A percentile compares a stretch with the other conserved stretches of the same genome.
phyloP scores from a whole-genome alignment of 2,888 invertebrate genomes.

The Eristalis arbustorum region DNA sequence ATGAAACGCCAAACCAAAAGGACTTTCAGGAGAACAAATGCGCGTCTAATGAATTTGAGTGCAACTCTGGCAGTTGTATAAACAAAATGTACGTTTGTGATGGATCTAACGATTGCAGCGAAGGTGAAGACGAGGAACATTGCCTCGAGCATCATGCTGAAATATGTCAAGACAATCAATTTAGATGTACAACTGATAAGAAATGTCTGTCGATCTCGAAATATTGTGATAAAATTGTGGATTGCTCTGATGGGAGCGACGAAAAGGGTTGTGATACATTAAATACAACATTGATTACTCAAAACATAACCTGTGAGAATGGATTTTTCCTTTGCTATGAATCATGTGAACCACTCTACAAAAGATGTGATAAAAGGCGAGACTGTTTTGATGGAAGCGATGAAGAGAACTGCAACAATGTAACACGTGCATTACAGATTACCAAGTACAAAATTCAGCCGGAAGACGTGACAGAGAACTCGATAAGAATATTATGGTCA shows the following conservation, averaged over 20 bases:
- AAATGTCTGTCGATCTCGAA: slow-evolving; percentile 82
- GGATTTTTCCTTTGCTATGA: slow-evolving; percentile 83
- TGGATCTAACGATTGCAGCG: slow-evolving; percentile 81
- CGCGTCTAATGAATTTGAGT: slow-evolving; percentile 72
- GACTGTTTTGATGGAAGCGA: slow-evolving; percentile 90
- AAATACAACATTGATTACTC: slow-evolving; percentile 12
- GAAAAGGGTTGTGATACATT: slow-evolving; percentile 80
- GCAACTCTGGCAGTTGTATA: slow-evolving; percentile 82
- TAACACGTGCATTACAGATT: slow-evolving; percentile 81
- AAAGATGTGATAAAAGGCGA: slow-evolving; percentile 85
- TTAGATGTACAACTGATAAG: slow-evolving; percentile 83
- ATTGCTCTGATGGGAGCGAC: slow-evolving; percentile 83
- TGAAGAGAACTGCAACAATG: slow-evolving; percentile 84
- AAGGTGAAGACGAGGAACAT: slow-evolving; percentile 84
- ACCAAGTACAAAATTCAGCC: slow-evolving; percentile 85
- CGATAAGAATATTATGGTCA: slow-evolving; percentile 84
- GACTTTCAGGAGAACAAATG: slow-evolving; percentile 76
- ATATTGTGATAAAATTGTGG: slow-evolving; percentile 81
- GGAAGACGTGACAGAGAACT: slow-evolving; percentile 83
- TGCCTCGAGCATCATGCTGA: slow-evolving; percentile 78
- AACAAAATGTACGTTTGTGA: slow-evolving; percentile 82
- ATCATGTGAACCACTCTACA: slow-evolving; percentile 83
- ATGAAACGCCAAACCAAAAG: slow-evolving; percentile 9
- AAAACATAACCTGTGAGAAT: slow-evolving; percentile 46
- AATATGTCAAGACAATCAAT: slow-evolving; percentile 79